These are phyloP conservation scores for Cassiopea andromeda DNA, from an alignment of 30 jellyfish, hydroid and myxozoan genomes.

Conservation along the genomic window DNA sequence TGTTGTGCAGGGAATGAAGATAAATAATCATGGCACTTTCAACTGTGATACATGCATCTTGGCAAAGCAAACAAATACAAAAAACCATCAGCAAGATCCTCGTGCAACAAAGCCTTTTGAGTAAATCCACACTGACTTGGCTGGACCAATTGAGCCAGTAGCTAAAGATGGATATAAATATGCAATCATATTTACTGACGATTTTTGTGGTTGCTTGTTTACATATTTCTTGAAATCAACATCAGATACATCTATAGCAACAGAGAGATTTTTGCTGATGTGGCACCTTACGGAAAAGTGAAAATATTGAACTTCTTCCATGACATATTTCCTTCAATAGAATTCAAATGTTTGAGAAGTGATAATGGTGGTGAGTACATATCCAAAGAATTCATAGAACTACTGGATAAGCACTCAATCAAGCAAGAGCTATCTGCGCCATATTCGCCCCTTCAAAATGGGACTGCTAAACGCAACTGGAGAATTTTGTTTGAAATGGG, in stretches of 20 bases:
- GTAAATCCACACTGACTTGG: conserved; percentile 18
- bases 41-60: conserved; percentile 54
- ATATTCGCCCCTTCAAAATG: conserved; percentile 47
- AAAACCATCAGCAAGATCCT: neutral
- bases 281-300: conserved; percentile 6
- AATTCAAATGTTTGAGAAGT: conserved; percentile 41
- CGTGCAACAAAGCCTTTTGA: conserved; percentile 23
- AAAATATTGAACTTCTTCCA: conserved; percentile 57
- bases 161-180: conserved; percentile 30
- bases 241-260: neutral
- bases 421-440: conserved; percentile 48
- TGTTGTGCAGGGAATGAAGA: conserved; percentile 40
- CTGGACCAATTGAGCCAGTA: conserved; percentile 45
- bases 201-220: neutral
- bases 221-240: neutral
- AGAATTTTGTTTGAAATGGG: neutral
- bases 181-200: conserved; percentile 9
- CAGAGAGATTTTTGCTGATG: neutral
- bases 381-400: conserved; percentile 18
- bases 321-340: conserved; percentile 61
- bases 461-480: conserved; percentile 40
- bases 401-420: conserved; percentile 22
- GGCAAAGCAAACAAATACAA: neutral
- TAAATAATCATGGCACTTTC: neutral
- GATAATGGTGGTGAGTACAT: conserved; percentile 64